These are phyloP conservation scores for Tiliacea aurago DNA, from an alignment of 2,888 invertebrate species.

Conservation along the genomic window DNA sequence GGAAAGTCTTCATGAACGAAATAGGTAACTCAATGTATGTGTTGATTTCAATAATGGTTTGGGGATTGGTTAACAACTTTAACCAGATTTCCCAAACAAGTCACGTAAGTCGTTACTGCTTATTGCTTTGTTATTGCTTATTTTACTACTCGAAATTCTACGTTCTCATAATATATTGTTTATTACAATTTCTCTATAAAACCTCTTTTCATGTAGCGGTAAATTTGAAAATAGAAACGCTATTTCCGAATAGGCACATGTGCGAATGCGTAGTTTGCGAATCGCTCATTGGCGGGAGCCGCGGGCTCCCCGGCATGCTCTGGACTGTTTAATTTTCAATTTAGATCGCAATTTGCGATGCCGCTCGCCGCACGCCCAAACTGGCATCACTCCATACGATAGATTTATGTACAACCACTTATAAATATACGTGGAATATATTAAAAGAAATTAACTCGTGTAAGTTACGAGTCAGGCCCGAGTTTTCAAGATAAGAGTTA, in stretches of 20 bases:
- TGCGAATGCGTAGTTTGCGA: slow-evolving; percentile 49
- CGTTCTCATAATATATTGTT: slow-evolving; percentile 42
- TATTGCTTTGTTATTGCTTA: slow-evolving; percentile 44
- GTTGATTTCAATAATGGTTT: slow-evolving; percentile 18
- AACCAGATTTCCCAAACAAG: slow-evolving; percentile 36
- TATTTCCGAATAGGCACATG: slow-evolving; percentile 53
- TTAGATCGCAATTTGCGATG: slow-evolving; percentile 91
- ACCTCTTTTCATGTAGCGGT: slow-evolving; percentile 53
- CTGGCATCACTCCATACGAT: slow-evolving; percentile 86
- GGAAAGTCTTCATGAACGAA: neutral
- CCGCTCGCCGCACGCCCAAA: slow-evolving; percentile 86
- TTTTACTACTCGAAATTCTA: slow-evolving; percentile 47
- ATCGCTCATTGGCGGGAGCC: slow-evolving; percentile 57
- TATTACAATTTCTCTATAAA: slow-evolving; percentile 52
- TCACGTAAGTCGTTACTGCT: slow-evolving; percentile 42
- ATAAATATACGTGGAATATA: slow-evolving; percentile 81
- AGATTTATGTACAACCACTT: slow-evolving; percentile 85
- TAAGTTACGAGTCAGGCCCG: slow-evolving; percentile 82
- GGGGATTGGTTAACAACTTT: slow-evolving; percentile 10
- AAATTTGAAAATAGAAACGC: slow-evolving; percentile 42
- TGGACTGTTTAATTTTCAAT: slow-evolving; percentile 90
- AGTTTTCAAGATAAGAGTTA: slow-evolving; percentile 84
- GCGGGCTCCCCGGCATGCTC: slow-evolving; percentile 58
- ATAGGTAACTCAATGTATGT: slow-evolving; percentile 4
- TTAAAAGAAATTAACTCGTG: slow-evolving; percentile 87